Percentiles rank a stretch among this genome's conserved stretches.
These are phyloP conservation scores for Aphelinus certus DNA, from an alignment of 1,140 invertebrate species.

Conservation along the genomic window DNA sequence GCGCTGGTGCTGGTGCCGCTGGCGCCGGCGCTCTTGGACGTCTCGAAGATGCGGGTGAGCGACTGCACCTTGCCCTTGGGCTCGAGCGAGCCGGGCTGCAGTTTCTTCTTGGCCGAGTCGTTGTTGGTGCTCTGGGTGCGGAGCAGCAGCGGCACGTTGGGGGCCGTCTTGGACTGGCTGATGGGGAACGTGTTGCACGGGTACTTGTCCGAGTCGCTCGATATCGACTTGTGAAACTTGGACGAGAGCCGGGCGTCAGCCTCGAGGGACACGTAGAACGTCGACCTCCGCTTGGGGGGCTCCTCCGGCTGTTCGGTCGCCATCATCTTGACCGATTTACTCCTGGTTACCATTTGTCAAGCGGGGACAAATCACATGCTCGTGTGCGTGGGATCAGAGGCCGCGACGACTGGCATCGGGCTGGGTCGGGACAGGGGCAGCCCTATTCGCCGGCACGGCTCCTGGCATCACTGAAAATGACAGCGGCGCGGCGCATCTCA, in stretches of 20 bases:
- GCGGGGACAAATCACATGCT: too few species aligned
- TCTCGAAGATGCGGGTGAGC: conserved; percentile 61
- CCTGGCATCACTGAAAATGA: not conserved
- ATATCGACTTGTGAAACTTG: conserved; percentile 49
- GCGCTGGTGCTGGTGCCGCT: conserved; percentile 8
- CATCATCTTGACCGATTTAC: conserved; percentile 1
- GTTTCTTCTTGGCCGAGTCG: conserved; percentile 34
- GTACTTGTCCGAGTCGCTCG: conserved; percentile 50
- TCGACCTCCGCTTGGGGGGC: conserved; percentile 64
- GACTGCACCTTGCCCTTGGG: conserved; percentile 61
- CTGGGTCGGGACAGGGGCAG: too few species aligned
- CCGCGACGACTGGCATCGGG: too few species aligned
- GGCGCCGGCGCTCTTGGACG: conserved; percentile 43
- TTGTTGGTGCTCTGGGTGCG: conserved; percentile 55
- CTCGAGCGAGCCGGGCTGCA: conserved; percentile 35
- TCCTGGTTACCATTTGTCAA: not conserved
- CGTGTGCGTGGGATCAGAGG: too few species aligned
- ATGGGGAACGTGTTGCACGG: conserved; percentile 57
- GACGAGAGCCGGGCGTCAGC: conserved; percentile 46
- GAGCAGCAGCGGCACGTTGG: conserved; percentile 43
- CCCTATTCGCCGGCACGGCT: too few species aligned
- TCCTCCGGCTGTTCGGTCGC: conserved; percentile 39
- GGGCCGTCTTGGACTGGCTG: conserved; percentile 47
- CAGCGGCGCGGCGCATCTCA: not conserved
- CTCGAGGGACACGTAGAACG: conserved; percentile 66